Base-by-base conservation (phyloP, 1,140 invertebrate species). In the Heliconius nattereri region DNA sequence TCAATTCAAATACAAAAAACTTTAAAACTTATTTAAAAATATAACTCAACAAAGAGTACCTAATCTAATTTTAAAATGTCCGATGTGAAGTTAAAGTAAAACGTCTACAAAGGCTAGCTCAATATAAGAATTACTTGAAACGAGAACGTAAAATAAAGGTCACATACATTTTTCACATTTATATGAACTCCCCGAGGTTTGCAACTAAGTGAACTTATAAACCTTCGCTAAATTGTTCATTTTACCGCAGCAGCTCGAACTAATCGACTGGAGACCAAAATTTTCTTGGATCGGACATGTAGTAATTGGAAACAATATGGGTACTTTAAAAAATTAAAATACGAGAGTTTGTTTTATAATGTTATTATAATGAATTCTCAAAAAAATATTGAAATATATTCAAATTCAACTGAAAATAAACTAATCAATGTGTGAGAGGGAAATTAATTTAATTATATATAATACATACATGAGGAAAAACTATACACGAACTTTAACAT, bases 201-300 rank as follows among this genome's bases (percentile, higher is more conserved):
- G 72, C 71, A 75, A 80, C 75, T 74, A 81, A 81, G 72, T 74
- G 75, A 66, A 66, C 60, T 66, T 66, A 66, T 66, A 26, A 66
- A 66, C 23, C 26, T 11, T 26, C 60, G 26, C 60, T 16, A 66
- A 29, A 66, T 66, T 66, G 60, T 66, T 66, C 60, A 66, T 66
- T 66, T 66, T 66, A 29, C 60, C 60, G 60, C 60, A 66, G 1
- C 60, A 66, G 60, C 60, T 66, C 60, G 60, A 66, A 66, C 60
- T 66, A 66, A 66, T 66, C 60, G 60, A 66, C 60, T 66, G 60
- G 23, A 66, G 60, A 66, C 60, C 23, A 66, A 66, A 29, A 66
- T 66, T 29, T 29, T 66, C 26, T 66, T 29, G 60, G 29, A 26
- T 29, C 16, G 20, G 54, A 57, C 54, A 23, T 29, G 60, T 66